Evolutionary conservation across 37 sponge, comb jelly and placozoan genomes (phyloP).

Genomic region (Mnemiopsis leidyi): DNA sequence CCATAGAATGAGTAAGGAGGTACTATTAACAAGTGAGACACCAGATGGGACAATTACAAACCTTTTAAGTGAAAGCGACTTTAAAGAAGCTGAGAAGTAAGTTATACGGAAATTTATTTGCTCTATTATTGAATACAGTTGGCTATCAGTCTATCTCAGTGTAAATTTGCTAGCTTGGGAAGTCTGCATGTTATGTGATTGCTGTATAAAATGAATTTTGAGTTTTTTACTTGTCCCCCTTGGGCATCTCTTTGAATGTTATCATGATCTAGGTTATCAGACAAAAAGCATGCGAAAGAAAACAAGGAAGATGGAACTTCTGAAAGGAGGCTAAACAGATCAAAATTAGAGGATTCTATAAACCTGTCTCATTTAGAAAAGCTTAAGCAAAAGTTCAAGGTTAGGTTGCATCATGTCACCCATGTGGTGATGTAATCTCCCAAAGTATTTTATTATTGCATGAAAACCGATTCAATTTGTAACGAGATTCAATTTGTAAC

Average conservation of each 20-base stretch:
- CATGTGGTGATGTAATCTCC: no score
- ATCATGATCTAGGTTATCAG: neutral
- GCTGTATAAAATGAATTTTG: no score
- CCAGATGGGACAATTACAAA: neutral
- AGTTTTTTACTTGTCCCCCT: no score
- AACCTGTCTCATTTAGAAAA: conserved; percentile 78
- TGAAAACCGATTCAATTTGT: no score
- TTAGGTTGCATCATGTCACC: no score
- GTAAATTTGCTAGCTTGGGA: no score
- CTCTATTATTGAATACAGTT: no score
- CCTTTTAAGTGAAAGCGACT: neutral
- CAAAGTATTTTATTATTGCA: no score
- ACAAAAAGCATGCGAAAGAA: neutral
- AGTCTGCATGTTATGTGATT: neutral
- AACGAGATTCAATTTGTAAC: no score
- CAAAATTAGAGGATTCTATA: conserved; percentile 80
- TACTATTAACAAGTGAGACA: neutral
- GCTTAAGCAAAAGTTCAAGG: conserved; percentile 84
- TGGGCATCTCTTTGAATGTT: no score
- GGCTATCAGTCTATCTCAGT: no score
- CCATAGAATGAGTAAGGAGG: neutral
- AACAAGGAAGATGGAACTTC: neutral
- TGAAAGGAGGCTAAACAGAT: neutral
- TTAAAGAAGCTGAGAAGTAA: neutral
- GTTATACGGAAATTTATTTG: neutral